phyloP scores from a whole-genome alignment of 2,888 invertebrate species.

The Aricia artaxerxes region DNA sequence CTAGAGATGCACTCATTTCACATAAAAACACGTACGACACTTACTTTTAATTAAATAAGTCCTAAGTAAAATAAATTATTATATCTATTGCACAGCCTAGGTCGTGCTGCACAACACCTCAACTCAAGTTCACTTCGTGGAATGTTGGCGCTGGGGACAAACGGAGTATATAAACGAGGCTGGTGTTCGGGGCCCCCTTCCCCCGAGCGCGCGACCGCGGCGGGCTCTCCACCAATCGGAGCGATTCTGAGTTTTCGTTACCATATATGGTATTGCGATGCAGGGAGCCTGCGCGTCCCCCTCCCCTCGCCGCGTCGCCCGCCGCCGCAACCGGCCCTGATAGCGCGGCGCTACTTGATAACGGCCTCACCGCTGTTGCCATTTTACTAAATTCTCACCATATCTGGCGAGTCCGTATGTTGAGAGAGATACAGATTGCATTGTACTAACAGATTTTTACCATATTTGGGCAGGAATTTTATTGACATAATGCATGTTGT shows the following conservation, averaged over 20 bases:
- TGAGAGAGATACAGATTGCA: not conserved
- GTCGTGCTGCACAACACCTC: constrained; percentile 73
- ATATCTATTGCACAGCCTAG: constrained; percentile 77
- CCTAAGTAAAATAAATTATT: constrained; percentile 79
- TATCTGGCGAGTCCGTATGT: constrained; percentile 7
- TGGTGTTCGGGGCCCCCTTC: constrained; percentile 78
- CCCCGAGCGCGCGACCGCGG: constrained; percentile 71
- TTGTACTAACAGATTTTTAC: not conserved
- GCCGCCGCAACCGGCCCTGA: constrained; percentile 48
- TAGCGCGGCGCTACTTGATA: constrained; percentile 63
- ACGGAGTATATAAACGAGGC: constrained; percentile 81
- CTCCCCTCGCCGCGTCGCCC: constrained; percentile 51
- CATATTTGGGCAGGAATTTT: constrained; percentile 3
- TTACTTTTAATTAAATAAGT: constrained; percentile 78
- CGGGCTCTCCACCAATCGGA: constrained; percentile 80
- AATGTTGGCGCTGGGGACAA: constrained; percentile 70
- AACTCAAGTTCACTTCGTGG: constrained; percentile 77
- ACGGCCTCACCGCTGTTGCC: constrained; percentile 51
- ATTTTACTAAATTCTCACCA: not conserved
- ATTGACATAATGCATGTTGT: not conserved
- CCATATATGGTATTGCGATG: constrained; percentile 87
- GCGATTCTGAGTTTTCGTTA: constrained; percentile 75
- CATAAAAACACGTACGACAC: constrained; percentile 47
- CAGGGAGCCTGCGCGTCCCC: constrained; percentile 71
- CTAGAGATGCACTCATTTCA: constrained; percentile 50